Base-by-base conservation (phyloP, 2,888 invertebrate species). In the Strigamia crassipes region DNA sequence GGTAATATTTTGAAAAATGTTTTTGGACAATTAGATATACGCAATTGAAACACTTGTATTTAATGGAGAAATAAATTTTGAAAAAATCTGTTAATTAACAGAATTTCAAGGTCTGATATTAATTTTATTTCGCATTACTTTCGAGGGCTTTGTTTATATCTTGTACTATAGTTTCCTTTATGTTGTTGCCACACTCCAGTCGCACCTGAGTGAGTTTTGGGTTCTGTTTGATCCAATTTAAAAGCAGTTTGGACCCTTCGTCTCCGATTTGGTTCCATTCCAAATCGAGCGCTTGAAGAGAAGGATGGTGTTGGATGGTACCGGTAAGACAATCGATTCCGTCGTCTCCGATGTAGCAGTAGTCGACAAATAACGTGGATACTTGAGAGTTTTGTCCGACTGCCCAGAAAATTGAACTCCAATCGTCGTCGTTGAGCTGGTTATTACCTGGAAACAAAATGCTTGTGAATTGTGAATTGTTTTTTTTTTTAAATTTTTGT, bases 321-420 rank as follows among this genome's bases (percentile, higher is more conserved):
- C 66, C 38, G 2, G 42, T 42, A 18, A 81, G 31, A 15, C 61
- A 56, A 21, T 61, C 42, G n/a, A 81, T 31, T 61, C 81, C 81
- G 10, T 81, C 66, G n/a, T 81, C 81, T 8, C 81, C 81, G 23
- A 81, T 34, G 15, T 34, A 56, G 66, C 81, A 81, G 66, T 81
- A 81, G 34, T 81, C 81, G 10, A 81, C 9, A 9, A 66, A 34
- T 18, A 81, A 27, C 2, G 66, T 66, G n/a, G 81, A 23, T 0
- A 81, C 38, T 38, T 56, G 18, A 23, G 61, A 66, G n/a, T 81
- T 81, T 42, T 81, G 61, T 23, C 81, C 66, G 1, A 81, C 66
- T 31, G 66, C 81, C 81, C 81, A 81, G 38, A 81, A 81, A 12
- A 81, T 66, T 4, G 81, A 66, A 18, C 66, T 81, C 81, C 81